Base-by-base conservation (phyloP, 2,888 invertebrate genomes). In the Clunio marinus region DNA sequence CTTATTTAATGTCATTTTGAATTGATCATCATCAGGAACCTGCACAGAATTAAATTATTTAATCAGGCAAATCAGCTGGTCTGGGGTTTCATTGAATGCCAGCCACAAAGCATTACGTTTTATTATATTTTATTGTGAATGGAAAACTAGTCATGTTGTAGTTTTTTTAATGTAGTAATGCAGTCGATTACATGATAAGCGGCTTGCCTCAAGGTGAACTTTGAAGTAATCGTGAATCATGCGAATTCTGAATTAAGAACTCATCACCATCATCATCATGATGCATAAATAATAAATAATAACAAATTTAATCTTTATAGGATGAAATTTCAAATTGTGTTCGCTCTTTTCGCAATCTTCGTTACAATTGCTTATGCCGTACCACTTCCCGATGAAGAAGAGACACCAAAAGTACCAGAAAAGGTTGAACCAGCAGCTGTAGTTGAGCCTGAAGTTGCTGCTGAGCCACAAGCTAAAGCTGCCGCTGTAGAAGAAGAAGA, bases 341-440 rank as follows among this genome's bases (percentile, higher is more conserved):
- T 75, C 69, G 73, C 76, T 60, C 69, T 77, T 65, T 73, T 75
- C 70, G 74, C 74, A 58, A 71, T 76, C 66, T 73, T 75, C 69
- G 73, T 27, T 2, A 63, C 73, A 37, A 72, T 74, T 70, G 76
- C 73, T 10, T 74, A 75, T 41, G 71, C 75, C 60, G 71, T 74
- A n/a, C 77, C 77, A 8, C 72, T 77, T 15, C 77, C 77, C 69
- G 77, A 77, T 72, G 77, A 76, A 70, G 77, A 76, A 68, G 74
- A 74, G 58, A 72, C 73, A 1, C 70, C 73, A n/a, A 70, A 71
- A 60, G 71, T 32, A 35, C 35, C 35, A 22, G 60, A 51, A 8
- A 45, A 69, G 25, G 7, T 41, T 13, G 24, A 41, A 8, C 70
- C 73, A 13, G 75, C 77, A 63, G 70, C 66, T 28, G 51, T 69